Base-by-base conservation (phyloP, 1,140 invertebrate genomes). In the Macrosteles quadrilineatus region DNA sequence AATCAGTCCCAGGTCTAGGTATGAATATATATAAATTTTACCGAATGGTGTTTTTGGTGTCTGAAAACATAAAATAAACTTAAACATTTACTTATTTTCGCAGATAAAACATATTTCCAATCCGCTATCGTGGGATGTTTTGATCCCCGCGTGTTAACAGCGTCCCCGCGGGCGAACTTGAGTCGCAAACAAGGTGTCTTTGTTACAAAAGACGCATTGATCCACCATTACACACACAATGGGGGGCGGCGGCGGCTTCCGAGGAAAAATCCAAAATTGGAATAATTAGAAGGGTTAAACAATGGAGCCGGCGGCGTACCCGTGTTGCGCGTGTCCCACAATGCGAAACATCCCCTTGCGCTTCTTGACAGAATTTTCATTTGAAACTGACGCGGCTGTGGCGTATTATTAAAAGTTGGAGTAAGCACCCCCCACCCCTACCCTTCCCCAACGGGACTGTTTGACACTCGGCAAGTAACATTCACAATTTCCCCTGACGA, bases 401-500 rank as follows among this genome's bases (percentile, higher is more conserved):
- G 63, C 63, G 63, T 36, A 45, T 66, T 66, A 66, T 66, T 66
- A 66, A 66, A 66, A 66, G 63, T 66, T 66, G 63, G 63, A 66
- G 63, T 66, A 66, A 66, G 63, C 32, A 43, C 30, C 59, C 29
- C 59, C 19, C n/a, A 11, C 55, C 55, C n/a, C 2, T 19, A 27
- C 62, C 62, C 31, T 30, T 2, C 2, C 62, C 63, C 63, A 19
- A 9, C 32, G 63, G 63, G 63, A 66, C 45, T 66, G 63, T 66
- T 66, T 66, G 63, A 66, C 63, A 66, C 63, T 45, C 63, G 31
- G 63, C 63, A 12, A 66, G 40, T 14, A 45, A 66, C 63, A 66
- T 66, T 66, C 63, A 66, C 63, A 66, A 66, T 66, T 66, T 66
- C 63, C 63, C 63, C 19, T 6, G 63, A 66, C 63, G 63, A 66